These are phyloP conservation scores for Vanessa cardui DNA, from an alignment of 2,888 invertebrate species.

Conservation along the genomic window DNA sequence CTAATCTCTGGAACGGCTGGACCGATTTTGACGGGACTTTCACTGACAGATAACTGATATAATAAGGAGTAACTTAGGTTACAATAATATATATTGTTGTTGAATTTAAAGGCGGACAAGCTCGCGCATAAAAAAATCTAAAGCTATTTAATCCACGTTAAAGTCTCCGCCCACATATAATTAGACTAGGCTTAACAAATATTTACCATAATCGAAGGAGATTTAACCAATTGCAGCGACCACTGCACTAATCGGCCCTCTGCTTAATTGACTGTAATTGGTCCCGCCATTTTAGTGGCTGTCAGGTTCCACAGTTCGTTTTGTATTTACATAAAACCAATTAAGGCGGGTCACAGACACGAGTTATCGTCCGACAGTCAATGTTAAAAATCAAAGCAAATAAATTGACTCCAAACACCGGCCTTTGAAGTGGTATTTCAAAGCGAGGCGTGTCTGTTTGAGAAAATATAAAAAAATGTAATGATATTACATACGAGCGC, in stretches of 20 bases:
- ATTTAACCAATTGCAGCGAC: not conserved
- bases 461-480: constrained; percentile 15
- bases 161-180: not conserved
- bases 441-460: constrained; percentile 16
- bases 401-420: constrained; percentile 38
- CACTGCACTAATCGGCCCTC: constrained; percentile 4
- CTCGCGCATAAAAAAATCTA: too few relatives aligned
- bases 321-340: constrained; percentile 74
- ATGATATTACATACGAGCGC: not conserved
- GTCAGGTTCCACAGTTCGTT: constrained; percentile 43
- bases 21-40: too few relatives aligned
- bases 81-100: too few relatives aligned
- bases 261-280: constrained; percentile 11
- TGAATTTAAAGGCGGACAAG: too few relatives aligned
- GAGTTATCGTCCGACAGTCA: constrained; percentile 41
- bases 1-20: too few relatives aligned
- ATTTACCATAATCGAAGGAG: not conserved
- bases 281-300: constrained; percentile 29
- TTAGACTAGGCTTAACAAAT: not conserved
- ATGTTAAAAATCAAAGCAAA: constrained; percentile 45
- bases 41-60: too few relatives aligned
- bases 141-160: not conserved
- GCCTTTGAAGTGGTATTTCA: constrained; percentile 28
- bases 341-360: constrained; percentile 55
- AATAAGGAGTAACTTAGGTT: too few relatives aligned